Evolutionary conservation across 2,113 vertebrate species (phyloP), one percentile per base, ranked within the genome.

Genomic region (Carollia perspicillata): DNA sequence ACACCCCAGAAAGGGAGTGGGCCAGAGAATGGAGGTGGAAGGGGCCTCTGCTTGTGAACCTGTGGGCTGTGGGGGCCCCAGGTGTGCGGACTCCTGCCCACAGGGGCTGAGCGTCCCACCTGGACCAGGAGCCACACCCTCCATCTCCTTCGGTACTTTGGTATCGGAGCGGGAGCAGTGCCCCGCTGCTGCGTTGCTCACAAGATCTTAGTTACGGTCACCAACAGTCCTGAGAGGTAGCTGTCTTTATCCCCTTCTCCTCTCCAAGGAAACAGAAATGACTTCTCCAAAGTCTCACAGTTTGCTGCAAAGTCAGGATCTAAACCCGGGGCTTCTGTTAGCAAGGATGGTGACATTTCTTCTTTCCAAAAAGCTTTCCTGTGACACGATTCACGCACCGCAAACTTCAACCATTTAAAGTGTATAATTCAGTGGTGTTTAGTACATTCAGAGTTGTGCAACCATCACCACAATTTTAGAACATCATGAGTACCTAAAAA

Each of bases 91-190:
- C 47, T 44, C 7, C 11, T n/a, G 49, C 28, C 35, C 2, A 1
- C 7, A 2, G 0, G 1, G 12, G 17, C 16, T 12, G 1, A 8
- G 30, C 5, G 47, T 37, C 49, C 44, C 28, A 7, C 75, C 53
- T 33, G 2, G 44, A 72, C 35, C 1, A 0, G 0, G 18, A 55
- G 33, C 49, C 35, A 30, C 49, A 13, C 17, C 5, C 4, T 22
- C 4, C 0, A 42, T 18, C 13, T 5, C 23, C 4, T 49, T 69
- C 23, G 14, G 8, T 3, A 2, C 4, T 55, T 69, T n/a, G 18
- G 6, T 6, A 2, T 9, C 0, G 14, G 2, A 4, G 92, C 28
- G 40, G 28, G 33, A 2, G 8, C 9, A 6, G 47, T 20, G 37
- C 37, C 35, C 33, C 2, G 35, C 35, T 5, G 53, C 30, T 28